Base-by-base conservation (phyloP, 2,888 invertebrate genomes). In the Geophilus truncorum region DNA sequence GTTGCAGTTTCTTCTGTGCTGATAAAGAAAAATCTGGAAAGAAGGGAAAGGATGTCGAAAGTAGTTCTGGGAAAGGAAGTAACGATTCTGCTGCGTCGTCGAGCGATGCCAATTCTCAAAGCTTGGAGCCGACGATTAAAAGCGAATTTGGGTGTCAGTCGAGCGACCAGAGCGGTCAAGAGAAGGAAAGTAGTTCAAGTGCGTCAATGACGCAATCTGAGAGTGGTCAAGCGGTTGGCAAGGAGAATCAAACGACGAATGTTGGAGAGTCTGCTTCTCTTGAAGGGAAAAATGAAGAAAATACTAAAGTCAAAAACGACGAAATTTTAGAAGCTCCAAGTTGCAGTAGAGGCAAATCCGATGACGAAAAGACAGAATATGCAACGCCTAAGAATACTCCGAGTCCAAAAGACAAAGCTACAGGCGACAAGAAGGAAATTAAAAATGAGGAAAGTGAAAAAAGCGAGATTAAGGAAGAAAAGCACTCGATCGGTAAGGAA, bases 1-100 rank as follows among this genome's bases (percentile, higher is more conserved):
- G n/a, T 79, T 25, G 32, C 21, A 36, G 51, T 30, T 40, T 23
- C 34, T 62, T 25, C 25, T 10, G 62, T 18, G 45, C 18, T 2
- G 45, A 81, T 80, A 32, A 32, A n/a, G n/a, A 23, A n/a, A 18
- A 23, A 70, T n/a, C 21, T 4, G 75, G 32, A 75, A 81, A 45
- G n/a, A n/a, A 45, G n/a, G 18, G n/a, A n/a, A n/a, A n/a, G n/a
- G n/a, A n/a, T n/a, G n/a, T n/a, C n/a, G n/a, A n/a, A n/a, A n/a
- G n/a, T 45, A 45, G 18, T 45, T 12, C 45, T 12, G 45, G 18
- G 12, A 45, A 45, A 45, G 45, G 15, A 5, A 45, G 45, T 6
- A 45, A n/a, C 6, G 45, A 45, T 45, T 45, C 45, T 15, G n/a
- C 45, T 45, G n/a, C 45, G 45, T 45, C 45, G 6, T 45, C 45